A percentile compares a stretch with the other conserved stretches of the same genome.
Conservation (phyloP, 2,113 vertebrate species). For the Oryzias celebensis region DNA sequence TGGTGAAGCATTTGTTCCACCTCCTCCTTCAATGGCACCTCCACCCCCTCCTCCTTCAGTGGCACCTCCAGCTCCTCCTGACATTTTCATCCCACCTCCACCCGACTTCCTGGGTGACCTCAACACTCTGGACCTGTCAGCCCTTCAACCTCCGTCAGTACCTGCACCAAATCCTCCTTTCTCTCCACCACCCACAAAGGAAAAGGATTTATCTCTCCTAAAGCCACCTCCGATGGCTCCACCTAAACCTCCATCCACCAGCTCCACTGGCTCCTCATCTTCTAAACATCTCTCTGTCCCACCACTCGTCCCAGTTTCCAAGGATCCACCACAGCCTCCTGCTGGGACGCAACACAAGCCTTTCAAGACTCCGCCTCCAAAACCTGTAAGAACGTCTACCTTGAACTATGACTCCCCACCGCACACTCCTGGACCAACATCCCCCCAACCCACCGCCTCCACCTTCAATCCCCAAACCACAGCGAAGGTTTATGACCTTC, state of each 20-base stretch:
- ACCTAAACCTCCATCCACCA: constrained; percentile 65
- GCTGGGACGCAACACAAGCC: constrained; percentile 65
- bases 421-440: constrained; percentile 47
- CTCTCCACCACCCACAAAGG: constrained; percentile 1
- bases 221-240: constrained; percentile 72
- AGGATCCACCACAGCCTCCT: constrained; percentile 65
- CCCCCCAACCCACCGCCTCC: constrained; percentile 55
- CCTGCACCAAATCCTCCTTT: constrained; percentile 63
- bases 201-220: constrained; percentile 55
- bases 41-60: constrained; percentile 32
- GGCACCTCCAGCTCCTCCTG: constrained; percentile 79
- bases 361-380: constrained; percentile 70
- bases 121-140: constrained; percentile 19
- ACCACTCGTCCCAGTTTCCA: constrained; percentile 34
- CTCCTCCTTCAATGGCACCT: constrained; percentile 74
- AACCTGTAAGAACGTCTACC: constrained; percentile 72
- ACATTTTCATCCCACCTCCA: constrained; percentile 53
- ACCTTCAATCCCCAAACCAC: constrained; percentile 79
- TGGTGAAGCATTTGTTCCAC: constrained; percentile 80
- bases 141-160: constrained; percentile 66
- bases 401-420: constrained; percentile 52
- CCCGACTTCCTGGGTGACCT: constrained; percentile 62
- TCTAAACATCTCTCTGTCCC: constrained; percentile 32
- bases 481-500: constrained; percentile 69
- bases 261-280: constrained; percentile 49